Conservation (phyloP, 2,888 invertebrate genomes). For the Oxytorus armatus region DNA sequence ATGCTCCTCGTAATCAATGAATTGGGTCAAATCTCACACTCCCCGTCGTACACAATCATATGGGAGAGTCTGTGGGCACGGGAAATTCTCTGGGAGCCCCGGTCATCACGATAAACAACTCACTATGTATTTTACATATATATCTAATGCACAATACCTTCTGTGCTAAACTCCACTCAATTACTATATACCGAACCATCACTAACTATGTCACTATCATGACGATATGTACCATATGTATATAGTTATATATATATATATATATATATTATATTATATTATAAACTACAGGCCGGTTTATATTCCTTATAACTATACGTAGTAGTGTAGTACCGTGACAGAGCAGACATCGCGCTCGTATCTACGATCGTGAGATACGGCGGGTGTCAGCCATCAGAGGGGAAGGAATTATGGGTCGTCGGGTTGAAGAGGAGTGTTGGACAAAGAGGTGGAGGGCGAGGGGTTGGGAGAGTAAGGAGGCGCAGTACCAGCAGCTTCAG, state of each 20-base stretch:
- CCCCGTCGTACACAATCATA: constrained; percentile 21
- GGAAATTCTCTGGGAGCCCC: constrained; percentile 48
- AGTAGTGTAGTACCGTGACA: constrained; percentile 57
- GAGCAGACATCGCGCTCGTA: constrained; percentile 71
- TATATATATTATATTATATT: constrained; percentile 32
- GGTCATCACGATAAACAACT: constrained; percentile 37
- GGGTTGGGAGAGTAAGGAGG: constrained; percentile 35
- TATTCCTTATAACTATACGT: constrained; percentile 51
- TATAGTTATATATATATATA: constrained; percentile 23
- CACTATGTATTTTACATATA: constrained; percentile 18
- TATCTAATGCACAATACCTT: constrained; percentile 16
- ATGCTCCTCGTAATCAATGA: constrained; percentile 60
- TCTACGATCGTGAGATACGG: constrained; percentile 80
- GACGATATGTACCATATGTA: constrained; percentile 10
- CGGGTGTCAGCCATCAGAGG: constrained; percentile 71
- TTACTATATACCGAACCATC: too few species aligned
- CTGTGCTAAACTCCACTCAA: background rate
- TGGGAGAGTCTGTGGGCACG: constrained; percentile 20
- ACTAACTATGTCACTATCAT: constrained; percentile 9
- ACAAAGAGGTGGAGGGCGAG: constrained; percentile 59
- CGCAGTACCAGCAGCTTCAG: constrained; percentile 32
- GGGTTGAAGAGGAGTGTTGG: constrained; percentile 71
- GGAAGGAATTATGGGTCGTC: constrained; percentile 73
- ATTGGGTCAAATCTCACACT: constrained; percentile 62
- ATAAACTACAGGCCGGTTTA: constrained; percentile 18